These are phyloP conservation scores for Echiichthys vipera DNA, from an alignment of 2,797 vertebrate genomes.

Conservation along the genomic window DNA sequence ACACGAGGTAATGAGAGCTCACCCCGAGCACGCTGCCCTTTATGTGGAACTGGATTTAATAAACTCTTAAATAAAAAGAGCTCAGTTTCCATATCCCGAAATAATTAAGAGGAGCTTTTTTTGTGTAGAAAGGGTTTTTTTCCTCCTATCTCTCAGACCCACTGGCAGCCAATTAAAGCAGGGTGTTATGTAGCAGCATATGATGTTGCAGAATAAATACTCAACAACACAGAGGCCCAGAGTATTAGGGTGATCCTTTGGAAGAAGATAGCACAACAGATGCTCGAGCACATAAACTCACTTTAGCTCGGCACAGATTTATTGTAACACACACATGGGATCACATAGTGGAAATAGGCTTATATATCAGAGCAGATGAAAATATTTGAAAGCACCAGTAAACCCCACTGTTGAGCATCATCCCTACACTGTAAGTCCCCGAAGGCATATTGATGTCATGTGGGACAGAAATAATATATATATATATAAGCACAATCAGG, in stretches of 20 bases:
- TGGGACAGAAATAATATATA: neutral
- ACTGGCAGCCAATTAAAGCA: slow-evolving; percentile 45
- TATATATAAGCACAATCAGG: neutral
- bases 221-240: neutral
- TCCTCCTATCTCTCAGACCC: neutral
- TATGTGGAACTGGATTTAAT: slow-evolving; percentile 27
- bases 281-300: slow-evolving; percentile 30
- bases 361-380: slow-evolving; percentile 16
- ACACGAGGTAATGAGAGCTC: slow-evolving; percentile 39
- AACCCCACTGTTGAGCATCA: neutral
- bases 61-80: slow-evolving; percentile 38
- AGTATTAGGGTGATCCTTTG: slow-evolving; percentile 14
- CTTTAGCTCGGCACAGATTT: slow-evolving; percentile 1
- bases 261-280: slow-evolving; percentile 27
- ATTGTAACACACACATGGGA: slow-evolving; percentile 1
- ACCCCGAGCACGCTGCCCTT: neutral
- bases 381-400: slow-evolving; percentile 11
- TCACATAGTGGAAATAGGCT: neutral
- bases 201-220: neutral
- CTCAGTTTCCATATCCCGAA: neutral
- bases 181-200: neutral
- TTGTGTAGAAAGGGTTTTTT: neutral
- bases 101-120: neutral
- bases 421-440: neutral
- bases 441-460: neutral